Percentiles rank a stretch among this genome's conserved stretches.
These are phyloP conservation scores for Lycorma delicatula DNA, from an alignment of 1,140 invertebrate genomes.

Conservation along the genomic window DNA sequence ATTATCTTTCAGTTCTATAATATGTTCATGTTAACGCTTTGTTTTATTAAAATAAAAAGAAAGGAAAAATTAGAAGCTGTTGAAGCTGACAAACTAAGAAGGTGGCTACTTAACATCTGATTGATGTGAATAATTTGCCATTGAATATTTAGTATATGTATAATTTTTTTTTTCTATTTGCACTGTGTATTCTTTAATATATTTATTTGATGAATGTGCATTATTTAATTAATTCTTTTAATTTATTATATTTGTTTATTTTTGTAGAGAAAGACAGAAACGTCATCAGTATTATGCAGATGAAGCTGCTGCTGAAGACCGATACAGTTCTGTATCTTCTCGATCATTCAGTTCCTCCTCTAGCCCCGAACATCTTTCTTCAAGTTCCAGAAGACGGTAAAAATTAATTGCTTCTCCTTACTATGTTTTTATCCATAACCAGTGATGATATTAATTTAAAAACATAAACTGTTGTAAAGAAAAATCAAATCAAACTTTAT, in stretches of 20 bases:
- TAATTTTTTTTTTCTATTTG: neutral
- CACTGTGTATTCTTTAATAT: neutral
- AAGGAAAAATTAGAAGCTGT: neutral
- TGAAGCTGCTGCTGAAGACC: neutral
- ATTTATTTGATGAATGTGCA: neutral
- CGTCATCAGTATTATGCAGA: neutral
- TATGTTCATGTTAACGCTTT: too few relatives aligned
- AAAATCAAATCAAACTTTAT: too few relatives aligned
- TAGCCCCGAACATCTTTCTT: neutral
- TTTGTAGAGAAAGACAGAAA: neutral
- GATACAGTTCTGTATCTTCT: neutral
- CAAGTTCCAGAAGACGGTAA: too few relatives aligned
- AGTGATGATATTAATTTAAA: too few relatives aligned
- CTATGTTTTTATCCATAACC: too few relatives aligned
- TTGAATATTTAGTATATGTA: neutral
- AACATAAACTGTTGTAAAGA: too few relatives aligned
- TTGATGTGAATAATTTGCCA: neutral
- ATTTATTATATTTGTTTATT: neutral
- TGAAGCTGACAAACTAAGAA: neutral
- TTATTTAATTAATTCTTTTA: too few relatives aligned
- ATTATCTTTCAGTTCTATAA: too few relatives aligned
- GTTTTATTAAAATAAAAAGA: too few relatives aligned
- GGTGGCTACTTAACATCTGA: neutral
- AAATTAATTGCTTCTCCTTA: too few relatives aligned
- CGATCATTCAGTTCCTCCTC: neutral